These are phyloP conservation scores for Cyrtodaria siliqua DNA, from an alignment of 2,888 invertebrate genomes.

Conservation along the genomic window DNA sequence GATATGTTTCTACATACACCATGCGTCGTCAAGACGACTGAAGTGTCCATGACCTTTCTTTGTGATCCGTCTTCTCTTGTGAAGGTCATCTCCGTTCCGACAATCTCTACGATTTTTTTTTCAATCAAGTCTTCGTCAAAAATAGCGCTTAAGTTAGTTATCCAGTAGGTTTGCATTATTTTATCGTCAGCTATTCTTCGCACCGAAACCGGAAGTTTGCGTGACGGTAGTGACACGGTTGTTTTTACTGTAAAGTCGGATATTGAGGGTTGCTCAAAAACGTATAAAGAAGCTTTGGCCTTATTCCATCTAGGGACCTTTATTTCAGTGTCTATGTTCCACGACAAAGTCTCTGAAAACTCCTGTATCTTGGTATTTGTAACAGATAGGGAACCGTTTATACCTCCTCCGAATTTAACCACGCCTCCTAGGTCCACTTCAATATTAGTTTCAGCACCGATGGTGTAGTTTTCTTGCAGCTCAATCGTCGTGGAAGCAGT, in stretches of 20 bases:
- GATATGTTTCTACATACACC: slow-evolving; percentile 63
- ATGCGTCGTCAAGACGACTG: slow-evolving; percentile 54
- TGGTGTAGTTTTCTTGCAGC: slow-evolving; percentile 67
- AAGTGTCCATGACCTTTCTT: slow-evolving; percentile 4
- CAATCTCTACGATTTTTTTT: slow-evolving; percentile 15
- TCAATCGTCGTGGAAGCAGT: slow-evolving; percentile 60
- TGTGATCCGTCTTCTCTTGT: slow-evolving; percentile 4
- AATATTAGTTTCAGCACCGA: slow-evolving; percentile 63
- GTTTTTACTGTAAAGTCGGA: slow-evolving; percentile 65
- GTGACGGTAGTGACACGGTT: slow-evolving; percentile 55
- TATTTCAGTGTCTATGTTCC: slow-evolving; percentile 68
- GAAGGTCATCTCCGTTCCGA: slow-evolving; percentile 8
- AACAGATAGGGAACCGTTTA: slow-evolving; percentile 60
- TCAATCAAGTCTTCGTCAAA: slow-evolving; percentile 43
- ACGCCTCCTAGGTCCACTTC: slow-evolving; percentile 63
- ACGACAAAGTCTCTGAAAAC: slow-evolving; percentile 53
- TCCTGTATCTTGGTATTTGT: slow-evolving; percentile 64
- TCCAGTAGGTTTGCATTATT: slow-evolving; percentile 49
- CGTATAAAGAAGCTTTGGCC: slow-evolving; percentile 57
- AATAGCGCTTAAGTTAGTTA: slow-evolving; percentile 48
- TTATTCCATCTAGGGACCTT: slow-evolving; percentile 55
- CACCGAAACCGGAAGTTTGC: slow-evolving; percentile 59
- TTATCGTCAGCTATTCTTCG: slow-evolving; percentile 53
- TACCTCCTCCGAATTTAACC: slow-evolving; percentile 61
- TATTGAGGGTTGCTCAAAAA: slow-evolving; percentile 53